A percentile compares a stretch with the other conserved stretches of the same genome.
phyloP scores from a whole-genome alignment of 2,113 vertebrate genomes.

The Xyliphius kryptos region DNA sequence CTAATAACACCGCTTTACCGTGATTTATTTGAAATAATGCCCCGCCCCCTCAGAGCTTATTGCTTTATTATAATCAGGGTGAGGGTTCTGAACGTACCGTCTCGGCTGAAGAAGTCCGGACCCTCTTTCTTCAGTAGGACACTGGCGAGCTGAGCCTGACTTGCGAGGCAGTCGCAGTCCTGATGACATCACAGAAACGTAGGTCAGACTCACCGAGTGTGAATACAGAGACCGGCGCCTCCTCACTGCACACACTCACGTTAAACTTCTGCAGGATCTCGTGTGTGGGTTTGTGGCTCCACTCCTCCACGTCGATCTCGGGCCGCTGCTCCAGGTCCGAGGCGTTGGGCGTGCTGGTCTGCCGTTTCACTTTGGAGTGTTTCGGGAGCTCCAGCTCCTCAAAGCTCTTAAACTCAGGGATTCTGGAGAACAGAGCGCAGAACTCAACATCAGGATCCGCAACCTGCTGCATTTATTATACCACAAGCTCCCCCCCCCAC shows the following conservation, averaged over 20 bases:
- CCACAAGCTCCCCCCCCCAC: too few relatives aligned
- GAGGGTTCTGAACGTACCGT: slow-evolving; percentile 72
- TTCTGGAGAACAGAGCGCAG: slow-evolving; percentile 58
- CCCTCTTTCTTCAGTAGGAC: slow-evolving; percentile 86
- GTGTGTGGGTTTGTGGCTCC: slow-evolving; percentile 71
- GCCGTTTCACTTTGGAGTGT: slow-evolving; percentile 94
- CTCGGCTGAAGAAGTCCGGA: slow-evolving; percentile 77
- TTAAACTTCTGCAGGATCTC: slow-evolving; percentile 87
- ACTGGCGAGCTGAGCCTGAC: slow-evolving; percentile 80
- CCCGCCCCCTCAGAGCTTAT: too few relatives aligned
- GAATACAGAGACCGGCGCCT: too few relatives aligned
- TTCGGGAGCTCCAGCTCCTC: slow-evolving; percentile 91
- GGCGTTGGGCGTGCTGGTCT: slow-evolving; percentile 79
- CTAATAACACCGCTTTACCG: too few relatives aligned
- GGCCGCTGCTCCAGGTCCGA: slow-evolving; percentile 81
- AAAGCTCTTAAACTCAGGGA: slow-evolving; percentile 90
- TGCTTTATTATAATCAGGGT: too few relatives aligned
- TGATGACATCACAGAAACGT: slow-evolving; percentile 40
- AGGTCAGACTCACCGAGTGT: too few relatives aligned
- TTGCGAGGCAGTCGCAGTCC: slow-evolving; percentile 84
- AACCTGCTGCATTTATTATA: too few relatives aligned
- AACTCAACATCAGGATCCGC: too few relatives aligned
- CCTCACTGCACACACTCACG: slow-evolving; percentile 60
- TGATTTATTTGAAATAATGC: too few relatives aligned
- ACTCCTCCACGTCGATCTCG: slow-evolving; percentile 74